Evolutionary conservation across 2,797 vertebrate species (phyloP).

Genomic region (Sebastes flavidus): DNA sequence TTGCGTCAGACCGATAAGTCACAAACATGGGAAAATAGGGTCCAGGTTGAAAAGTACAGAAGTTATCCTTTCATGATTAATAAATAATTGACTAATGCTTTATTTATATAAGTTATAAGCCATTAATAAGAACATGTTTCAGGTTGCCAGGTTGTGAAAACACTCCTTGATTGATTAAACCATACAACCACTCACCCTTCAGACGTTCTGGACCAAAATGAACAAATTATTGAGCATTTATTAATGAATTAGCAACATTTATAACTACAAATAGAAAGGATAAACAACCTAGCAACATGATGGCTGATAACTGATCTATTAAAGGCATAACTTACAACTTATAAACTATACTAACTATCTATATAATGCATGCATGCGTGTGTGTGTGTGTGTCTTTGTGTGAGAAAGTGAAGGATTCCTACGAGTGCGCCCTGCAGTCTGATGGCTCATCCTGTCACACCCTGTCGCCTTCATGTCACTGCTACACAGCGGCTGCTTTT

Average conservation of each 20-base stretch:
- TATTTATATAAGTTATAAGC: neutral
- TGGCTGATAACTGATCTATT: neutral
- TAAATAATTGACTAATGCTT: neutral
- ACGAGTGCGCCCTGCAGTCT: constrained; percentile 40
- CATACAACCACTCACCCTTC: neutral
- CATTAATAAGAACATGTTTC: neutral
- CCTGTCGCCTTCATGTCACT: constrained; percentile 63
- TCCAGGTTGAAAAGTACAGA: neutral
- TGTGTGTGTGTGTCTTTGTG: constrained; percentile 13
- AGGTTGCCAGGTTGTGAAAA: neutral
- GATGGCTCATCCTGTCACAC: constrained; percentile 61
- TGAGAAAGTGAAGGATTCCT: constrained; percentile 32
- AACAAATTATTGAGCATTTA: neutral
- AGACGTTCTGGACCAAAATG: neutral
- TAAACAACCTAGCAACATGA: neutral
- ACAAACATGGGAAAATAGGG: neutral
- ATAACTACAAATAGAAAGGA: neutral
- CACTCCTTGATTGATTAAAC: neutral
- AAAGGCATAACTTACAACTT: neutral
- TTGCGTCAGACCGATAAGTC: too few relatives aligned
- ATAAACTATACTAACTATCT: too few relatives aligned
- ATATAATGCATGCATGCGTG: neutral
- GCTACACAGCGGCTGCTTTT: constrained; percentile 49
- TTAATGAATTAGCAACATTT: neutral
- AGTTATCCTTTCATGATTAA: neutral